Evolutionary conservation across 2,797 vertebrate species (phyloP).

Genomic region (Hozukius guyotensis): DNA sequence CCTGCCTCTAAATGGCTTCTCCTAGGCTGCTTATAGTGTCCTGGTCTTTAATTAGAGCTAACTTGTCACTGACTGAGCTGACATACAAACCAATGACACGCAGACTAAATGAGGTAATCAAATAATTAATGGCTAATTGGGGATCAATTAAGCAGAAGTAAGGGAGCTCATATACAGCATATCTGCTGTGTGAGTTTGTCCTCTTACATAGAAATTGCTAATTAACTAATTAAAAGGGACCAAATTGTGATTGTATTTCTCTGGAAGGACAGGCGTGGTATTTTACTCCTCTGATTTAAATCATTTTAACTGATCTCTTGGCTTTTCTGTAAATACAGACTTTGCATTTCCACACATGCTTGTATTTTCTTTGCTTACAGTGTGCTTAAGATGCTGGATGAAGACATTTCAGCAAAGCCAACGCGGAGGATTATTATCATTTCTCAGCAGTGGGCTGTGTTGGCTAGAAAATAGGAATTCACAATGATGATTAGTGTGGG

Average conservation of each 20-base stretch:
- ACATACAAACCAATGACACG: slow-evolving; percentile 72
- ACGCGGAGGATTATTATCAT: slow-evolving; percentile 56
- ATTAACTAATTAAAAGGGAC: slow-evolving; percentile 63
- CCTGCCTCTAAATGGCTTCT: slow-evolving; percentile 62
- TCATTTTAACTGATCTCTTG: slow-evolving; percentile 27
- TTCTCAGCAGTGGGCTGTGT: slow-evolving; percentile 56
- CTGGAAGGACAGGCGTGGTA: slow-evolving; percentile 17
- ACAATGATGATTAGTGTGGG: slow-evolving; percentile 61
- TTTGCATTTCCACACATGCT: slow-evolving; percentile 30
- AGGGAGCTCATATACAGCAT: slow-evolving; percentile 62
- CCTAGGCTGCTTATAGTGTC: slow-evolving; percentile 30
- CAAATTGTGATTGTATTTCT: slow-evolving; percentile 43
- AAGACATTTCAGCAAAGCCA: slow-evolving; percentile 55
- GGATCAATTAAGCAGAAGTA: slow-evolving; percentile 81
- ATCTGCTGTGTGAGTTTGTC: slow-evolving; percentile 65
- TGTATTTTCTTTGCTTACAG: slow-evolving; percentile 49
- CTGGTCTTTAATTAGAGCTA: slow-evolving; percentile 77
- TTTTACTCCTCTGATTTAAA: slow-evolving; percentile 38
- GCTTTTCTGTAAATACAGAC: slow-evolving; percentile 43
- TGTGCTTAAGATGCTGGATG: slow-evolving; percentile 30
- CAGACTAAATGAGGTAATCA: slow-evolving; percentile 79
- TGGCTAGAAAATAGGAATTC: slow-evolving; percentile 49
- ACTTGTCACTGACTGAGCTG: slow-evolving; percentile 74
- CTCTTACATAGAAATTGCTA: slow-evolving; percentile 67
- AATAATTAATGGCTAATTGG: slow-evolving; percentile 84